These are phyloP conservation scores for Thecophora atra DNA, from an alignment of 2,888 invertebrate species.

Conservation along the genomic window DNA sequence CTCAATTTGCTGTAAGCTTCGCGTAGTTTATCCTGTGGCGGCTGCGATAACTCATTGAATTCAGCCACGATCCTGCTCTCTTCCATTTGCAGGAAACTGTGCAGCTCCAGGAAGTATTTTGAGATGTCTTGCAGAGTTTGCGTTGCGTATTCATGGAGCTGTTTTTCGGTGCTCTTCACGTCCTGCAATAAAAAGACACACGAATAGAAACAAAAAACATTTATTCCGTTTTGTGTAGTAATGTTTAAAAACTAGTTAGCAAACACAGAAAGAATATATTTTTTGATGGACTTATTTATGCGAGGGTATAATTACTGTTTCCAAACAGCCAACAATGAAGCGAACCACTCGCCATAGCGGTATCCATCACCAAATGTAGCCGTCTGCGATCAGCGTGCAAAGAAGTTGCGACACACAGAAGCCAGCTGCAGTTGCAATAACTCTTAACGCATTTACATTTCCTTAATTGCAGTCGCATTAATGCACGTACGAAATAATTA, in stretches of 20 bases:
- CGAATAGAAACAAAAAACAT: neutral
- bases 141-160: conserved; percentile 53
- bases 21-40: conserved; percentile 52
- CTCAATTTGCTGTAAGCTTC: conserved; percentile 49
- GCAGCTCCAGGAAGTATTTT: conserved; percentile 56
- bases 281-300: too few relatives aligned
- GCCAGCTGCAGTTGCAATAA: conserved; percentile 16
- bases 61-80: conserved; percentile 53
- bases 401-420: neutral
- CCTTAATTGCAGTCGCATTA: conserved; percentile 27
- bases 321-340: neutral
- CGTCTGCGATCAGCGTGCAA: neutral
- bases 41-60: conserved; percentile 52
- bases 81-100: conserved; percentile 58
- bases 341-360: neutral
- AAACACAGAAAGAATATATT: neutral
- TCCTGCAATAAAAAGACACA: conserved; percentile 49
- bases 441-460: conserved; percentile 14
- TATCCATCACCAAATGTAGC: neutral
- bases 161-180: conserved; percentile 52
- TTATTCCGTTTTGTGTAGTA: too few relatives aligned
- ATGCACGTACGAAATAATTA: conserved; percentile 25
- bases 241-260: too few relatives aligned
- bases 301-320: too few relatives aligned
- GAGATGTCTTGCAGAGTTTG: conserved; percentile 53